Conservation (phyloP, 1,140 invertebrate species). For the Oryctes rhinoceros region DNA sequence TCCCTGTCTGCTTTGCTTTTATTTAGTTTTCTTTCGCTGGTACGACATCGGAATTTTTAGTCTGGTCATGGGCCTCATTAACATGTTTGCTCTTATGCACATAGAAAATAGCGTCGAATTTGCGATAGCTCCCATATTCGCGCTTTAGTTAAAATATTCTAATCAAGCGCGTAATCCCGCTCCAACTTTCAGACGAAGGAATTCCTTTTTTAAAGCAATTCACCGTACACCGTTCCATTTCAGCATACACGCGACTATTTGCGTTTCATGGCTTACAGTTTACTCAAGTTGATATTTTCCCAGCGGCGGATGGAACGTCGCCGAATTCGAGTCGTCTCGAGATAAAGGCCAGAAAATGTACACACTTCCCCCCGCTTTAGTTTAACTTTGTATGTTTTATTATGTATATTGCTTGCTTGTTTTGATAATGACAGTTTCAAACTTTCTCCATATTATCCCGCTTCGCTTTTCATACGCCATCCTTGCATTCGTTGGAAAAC, state of each 20-base stretch:
- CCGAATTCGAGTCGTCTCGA: neutral
- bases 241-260: neutral
- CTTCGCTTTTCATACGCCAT: neutral
- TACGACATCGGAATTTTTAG: no score
- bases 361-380: neutral
- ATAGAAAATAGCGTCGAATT: no score
- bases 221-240: no score
- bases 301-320: neutral
- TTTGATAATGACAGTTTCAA: conserved; percentile 17
- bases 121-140: no score
- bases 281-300: neutral
- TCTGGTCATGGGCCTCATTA: no score
- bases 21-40: no score
- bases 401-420: conserved; percentile 18
- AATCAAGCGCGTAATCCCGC: no score
- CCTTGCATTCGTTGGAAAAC: neutral
- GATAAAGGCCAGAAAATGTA: neutral
- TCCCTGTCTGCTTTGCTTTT: no score
- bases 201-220: no score
- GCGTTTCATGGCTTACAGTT: conserved; percentile 1
- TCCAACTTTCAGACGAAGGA: no score
- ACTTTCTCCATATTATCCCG: conserved; percentile 5
- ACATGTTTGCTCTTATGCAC: no score
- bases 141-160: no score
- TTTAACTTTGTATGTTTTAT: conserved; percentile 10